phyloP scores from a whole-genome alignment of 2,888 invertebrate species.

The Tetramorium bicarinatum region DNA sequence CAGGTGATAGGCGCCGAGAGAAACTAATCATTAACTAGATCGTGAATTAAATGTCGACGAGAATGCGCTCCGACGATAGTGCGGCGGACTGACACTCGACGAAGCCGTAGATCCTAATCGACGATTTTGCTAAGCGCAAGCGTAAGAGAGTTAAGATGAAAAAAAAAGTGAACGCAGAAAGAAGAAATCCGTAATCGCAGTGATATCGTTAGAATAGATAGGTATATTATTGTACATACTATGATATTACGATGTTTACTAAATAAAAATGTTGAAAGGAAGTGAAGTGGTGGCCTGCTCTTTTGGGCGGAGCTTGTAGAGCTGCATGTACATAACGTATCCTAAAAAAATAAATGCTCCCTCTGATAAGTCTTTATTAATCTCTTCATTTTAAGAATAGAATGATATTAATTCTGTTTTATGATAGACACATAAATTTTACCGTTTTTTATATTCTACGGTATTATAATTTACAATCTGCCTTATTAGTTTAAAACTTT shows the following conservation, averaged over 20 bases:
- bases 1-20: conserved; percentile 36
- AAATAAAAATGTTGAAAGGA: conserved; percentile 79
- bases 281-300: conserved; percentile 47
- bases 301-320: conserved; percentile 49
- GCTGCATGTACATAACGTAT: conserved; percentile 56
- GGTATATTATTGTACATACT: conserved; percentile 83
- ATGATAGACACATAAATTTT: neutral
- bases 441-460: neutral
- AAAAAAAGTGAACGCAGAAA: conserved; percentile 40
- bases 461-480: neutral
- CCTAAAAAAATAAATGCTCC: conserved; percentile 52
- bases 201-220: conserved; percentile 83
- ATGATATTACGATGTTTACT: conserved; percentile 82
- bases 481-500: neutral
- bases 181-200: conserved; percentile 77
- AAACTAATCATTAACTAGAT: conserved; percentile 50
- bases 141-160: conserved; percentile 42
- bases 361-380: conserved; percentile 43
- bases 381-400: conserved; percentile 17
- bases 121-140: conserved; percentile 58
- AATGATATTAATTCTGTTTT: conserved; percentile 1
- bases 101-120: conserved; percentile 64
- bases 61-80: conserved; percentile 13
- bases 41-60: conserved; percentile 45
- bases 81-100: conserved; percentile 50